Evolutionary conservation across 2,113 vertebrate species (phyloP).

Genomic region (Merops nubicus): DNA sequence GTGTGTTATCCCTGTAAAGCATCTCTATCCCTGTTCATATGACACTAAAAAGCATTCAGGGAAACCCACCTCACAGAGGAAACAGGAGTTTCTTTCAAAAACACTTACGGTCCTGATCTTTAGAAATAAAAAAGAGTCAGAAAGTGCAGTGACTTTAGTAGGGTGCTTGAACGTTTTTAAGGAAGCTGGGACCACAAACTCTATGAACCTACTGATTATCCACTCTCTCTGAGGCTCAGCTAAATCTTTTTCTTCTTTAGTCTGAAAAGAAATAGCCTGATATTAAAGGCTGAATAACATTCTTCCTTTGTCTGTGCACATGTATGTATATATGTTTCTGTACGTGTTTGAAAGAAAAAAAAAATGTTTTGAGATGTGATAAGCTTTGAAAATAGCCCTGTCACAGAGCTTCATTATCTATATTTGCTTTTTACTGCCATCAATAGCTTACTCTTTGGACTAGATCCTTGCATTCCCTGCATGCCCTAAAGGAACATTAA

Average conservation of each 20-base stretch:
- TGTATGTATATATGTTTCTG: not conserved
- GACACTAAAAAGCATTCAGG: not conserved
- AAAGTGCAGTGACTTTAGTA: not conserved
- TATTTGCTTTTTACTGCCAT: not conserved
- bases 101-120: not conserved
- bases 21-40: not conserved
- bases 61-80: not conserved
- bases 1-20: not conserved
- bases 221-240: not conserved
- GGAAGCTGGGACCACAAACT: not conserved
- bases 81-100: not conserved
- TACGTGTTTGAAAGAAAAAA: not conserved
- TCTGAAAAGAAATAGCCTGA: not conserved
- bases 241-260: not conserved
- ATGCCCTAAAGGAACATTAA: not conserved
- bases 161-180: not conserved
- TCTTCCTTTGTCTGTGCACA: rapidly evolving
- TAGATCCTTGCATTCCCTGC: not conserved
- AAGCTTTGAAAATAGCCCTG: not conserved
- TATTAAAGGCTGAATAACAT: not conserved
- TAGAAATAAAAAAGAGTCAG: not conserved
- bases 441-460: not conserved
- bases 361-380: not conserved
- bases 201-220: not conserved
- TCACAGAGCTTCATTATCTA: not conserved